These are phyloP conservation scores for Hemithea aestivaria DNA, from an alignment of 2,888 invertebrate genomes.

Conservation along the genomic window DNA sequence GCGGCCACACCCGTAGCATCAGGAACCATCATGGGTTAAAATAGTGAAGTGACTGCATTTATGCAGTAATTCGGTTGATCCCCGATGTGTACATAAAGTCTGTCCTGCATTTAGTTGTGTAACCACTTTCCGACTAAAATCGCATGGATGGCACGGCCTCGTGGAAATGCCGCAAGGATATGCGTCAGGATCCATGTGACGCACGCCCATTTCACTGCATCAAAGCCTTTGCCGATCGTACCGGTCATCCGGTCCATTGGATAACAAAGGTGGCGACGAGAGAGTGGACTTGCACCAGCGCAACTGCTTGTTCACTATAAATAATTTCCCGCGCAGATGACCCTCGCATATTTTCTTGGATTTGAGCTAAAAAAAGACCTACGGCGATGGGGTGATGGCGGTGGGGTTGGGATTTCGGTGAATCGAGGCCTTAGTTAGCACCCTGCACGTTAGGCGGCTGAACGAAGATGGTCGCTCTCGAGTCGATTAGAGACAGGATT, in stretches of 20 bases:
- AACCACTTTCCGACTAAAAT: not conserved
- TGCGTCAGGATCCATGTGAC: not conserved
- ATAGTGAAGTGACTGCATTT: too few species aligned
- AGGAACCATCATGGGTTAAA: not conserved
- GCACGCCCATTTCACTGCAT: conserved; percentile 1
- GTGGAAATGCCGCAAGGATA: not conserved
- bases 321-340: conserved; percentile 2
- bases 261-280: conserved; percentile 2
- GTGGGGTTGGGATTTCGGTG: too few species aligned
- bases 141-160: not conserved
- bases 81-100: conserved; percentile 1
- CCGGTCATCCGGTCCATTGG: conserved; percentile 2
- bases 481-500: too few species aligned
- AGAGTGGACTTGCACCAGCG: conserved; percentile 5
- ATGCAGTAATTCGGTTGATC: not conserved
- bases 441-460: too few species aligned
- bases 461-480: too few species aligned
- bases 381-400: too few species aligned
- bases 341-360: too few species aligned
- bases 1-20: conserved; percentile 1
- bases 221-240: not conserved
- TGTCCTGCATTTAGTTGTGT: not conserved
- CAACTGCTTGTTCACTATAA: conserved; percentile 5
- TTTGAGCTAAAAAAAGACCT: too few species aligned
- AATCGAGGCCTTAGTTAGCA: too few species aligned